phyloP scores from a whole-genome alignment of 2,888 invertebrate species.

The Sepioteuthis lessoniana region DNA sequence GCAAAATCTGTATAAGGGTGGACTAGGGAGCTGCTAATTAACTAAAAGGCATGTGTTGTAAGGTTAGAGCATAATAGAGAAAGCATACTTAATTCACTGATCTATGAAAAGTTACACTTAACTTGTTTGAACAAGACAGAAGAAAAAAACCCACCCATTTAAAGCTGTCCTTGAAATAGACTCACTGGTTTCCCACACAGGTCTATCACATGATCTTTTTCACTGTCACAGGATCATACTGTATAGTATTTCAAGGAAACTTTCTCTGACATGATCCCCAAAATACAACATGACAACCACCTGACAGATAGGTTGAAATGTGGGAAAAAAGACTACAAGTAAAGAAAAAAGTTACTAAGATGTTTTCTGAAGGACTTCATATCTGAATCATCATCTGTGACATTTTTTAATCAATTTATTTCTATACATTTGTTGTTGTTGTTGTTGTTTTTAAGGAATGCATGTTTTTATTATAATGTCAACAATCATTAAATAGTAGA shows the following conservation, averaged over 20 bases:
- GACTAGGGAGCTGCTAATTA: not conserved
- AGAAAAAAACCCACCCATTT: not conserved
- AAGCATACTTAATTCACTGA: constrained; percentile 17
- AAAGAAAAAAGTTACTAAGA: not conserved
- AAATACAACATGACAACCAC: not conserved
- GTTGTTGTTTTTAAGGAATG: no score
- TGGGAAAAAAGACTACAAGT: not conserved
- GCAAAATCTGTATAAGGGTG: no score
- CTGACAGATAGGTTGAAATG: constrained; percentile 18
- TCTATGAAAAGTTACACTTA: not conserved
- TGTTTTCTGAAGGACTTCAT: not conserved
- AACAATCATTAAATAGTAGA: no score
- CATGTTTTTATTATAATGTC: no score
- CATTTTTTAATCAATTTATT: no score
- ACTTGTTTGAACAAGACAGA: constrained; percentile 10
- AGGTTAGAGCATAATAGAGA: constrained; percentile 33
- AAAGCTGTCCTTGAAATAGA: not conserved
- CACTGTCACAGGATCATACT: not conserved
- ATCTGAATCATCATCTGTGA: not conserved
- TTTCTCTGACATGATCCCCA: not conserved
- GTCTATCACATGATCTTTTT: not conserved
- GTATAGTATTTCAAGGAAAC: not conserved
- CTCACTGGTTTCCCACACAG: not conserved
- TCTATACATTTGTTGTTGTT: no score
- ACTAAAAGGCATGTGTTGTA: not conserved